phyloP scores from a whole-genome alignment of 2,888 invertebrate genomes.

The Tuberolachnus salignus region DNA sequence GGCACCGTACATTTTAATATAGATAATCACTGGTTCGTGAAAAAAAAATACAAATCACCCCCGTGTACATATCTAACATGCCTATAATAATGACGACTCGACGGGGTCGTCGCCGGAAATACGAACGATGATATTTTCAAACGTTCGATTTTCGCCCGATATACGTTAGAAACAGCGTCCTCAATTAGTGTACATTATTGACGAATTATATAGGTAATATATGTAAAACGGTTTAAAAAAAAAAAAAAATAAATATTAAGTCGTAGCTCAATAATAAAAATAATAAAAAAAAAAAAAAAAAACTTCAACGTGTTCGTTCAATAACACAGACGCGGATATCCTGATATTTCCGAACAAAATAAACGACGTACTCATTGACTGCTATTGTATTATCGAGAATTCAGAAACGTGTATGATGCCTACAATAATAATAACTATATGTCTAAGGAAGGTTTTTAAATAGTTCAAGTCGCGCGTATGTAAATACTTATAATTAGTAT shows the following conservation, averaged over 20 bases:
- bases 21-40: too few relatives aligned
- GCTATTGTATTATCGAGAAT: background rate
- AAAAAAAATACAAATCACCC: too few relatives aligned
- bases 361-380: constrained; percentile 30
- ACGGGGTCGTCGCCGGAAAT: too few relatives aligned
- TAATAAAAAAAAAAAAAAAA: background rate
- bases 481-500: too few relatives aligned
- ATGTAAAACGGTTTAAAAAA: too few relatives aligned
- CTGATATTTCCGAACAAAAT: constrained; percentile 14
- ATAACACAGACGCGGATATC: constrained; percentile 12
- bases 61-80: too few relatives aligned
- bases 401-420: background rate
- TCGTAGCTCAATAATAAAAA: background rate
- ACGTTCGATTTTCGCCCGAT: background rate
- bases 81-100: too few relatives aligned
- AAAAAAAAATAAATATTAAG: too few relatives aligned
- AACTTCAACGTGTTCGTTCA: constrained; percentile 10
- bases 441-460: too few relatives aligned
- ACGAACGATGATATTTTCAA: too few relatives aligned
- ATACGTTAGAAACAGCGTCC: background rate
- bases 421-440: background rate
- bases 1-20: too few relatives aligned
- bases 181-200: constrained; percentile 30
- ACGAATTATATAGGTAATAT: background rate
- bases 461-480: too few relatives aligned